These are phyloP conservation scores for Cantharis flavilabris DNA, from an alignment of 2,888 invertebrate species.

Conservation along the genomic window DNA sequence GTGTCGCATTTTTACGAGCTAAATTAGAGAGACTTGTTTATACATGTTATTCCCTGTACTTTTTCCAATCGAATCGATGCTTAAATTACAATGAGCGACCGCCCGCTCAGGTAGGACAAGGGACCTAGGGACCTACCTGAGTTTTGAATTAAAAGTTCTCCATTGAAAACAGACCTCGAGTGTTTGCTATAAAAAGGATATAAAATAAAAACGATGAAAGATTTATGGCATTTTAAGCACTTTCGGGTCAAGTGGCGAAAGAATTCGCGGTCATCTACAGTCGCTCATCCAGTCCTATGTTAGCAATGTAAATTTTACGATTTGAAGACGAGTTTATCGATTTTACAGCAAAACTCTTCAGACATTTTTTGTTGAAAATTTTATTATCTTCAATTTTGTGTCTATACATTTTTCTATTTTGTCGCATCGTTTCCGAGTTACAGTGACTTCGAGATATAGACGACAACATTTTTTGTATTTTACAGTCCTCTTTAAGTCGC, in stretches of 20 bases:
- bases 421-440: too few species aligned
- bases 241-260: neutral
- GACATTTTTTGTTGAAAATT: too few species aligned
- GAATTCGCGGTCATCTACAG: too few species aligned
- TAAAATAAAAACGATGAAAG: neutral
- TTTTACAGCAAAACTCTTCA: too few species aligned
- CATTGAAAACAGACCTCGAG: neutral
- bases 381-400: too few species aligned
- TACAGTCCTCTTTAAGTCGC: too few species aligned
- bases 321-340: too few species aligned
- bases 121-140: neutral
- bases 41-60: neutral
- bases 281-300: too few species aligned
- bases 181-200: neutral
- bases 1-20: neutral
- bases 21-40: neutral
- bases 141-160: neutral
- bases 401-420: too few species aligned
- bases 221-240: neutral
- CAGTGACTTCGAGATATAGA: too few species aligned
- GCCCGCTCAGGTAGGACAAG: neutral
- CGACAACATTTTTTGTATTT: too few species aligned
- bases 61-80: neutral
- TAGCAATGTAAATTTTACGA: too few species aligned
- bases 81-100: neutral